Conservation (phyloP, 2,888 invertebrate species). For the Heteromurus nitidus region DNA sequence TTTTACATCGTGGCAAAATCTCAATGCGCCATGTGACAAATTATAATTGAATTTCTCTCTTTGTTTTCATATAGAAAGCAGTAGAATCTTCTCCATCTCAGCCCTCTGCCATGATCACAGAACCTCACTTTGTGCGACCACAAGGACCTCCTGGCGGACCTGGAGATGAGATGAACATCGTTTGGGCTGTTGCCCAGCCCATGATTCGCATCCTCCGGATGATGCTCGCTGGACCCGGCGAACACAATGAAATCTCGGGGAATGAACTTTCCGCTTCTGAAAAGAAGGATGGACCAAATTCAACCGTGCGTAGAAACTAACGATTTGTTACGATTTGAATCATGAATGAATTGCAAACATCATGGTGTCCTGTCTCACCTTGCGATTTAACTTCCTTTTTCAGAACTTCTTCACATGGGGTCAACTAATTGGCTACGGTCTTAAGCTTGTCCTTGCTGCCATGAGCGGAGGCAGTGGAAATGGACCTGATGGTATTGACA, state of each 20-base stretch:
- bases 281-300: conserved; percentile 70
- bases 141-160: conserved; percentile 38
- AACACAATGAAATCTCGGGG: conserved; percentile 83
- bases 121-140: conserved; percentile 46
- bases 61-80: neutral
- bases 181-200: conserved; percentile 70
- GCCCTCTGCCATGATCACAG: conserved; percentile 28
- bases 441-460: conserved; percentile 89
- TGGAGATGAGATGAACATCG: conserved; percentile 65
- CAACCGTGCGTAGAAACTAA: conserved; percentile 29
- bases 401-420: conserved; percentile 85
- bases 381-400: conserved; percentile 46
- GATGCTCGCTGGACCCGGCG: conserved; percentile 71
- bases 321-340: too few relatives aligned
- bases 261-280: conserved; percentile 79
- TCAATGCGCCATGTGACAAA: neutral
- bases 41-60: neutral
- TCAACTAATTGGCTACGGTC: conserved; percentile 88
- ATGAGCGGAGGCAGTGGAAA: conserved; percentile 81
- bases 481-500: conserved; percentile 88
- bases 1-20: conserved; percentile 9
- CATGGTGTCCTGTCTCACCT: too few relatives aligned
- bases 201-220: conserved; percentile 72
- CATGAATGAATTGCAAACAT: too few relatives aligned
- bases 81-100: conserved; percentile 38